Evolutionary conservation across 2,797 vertebrate genomes (phyloP).

Genomic region (Crocodylus rhombifer): DNA sequence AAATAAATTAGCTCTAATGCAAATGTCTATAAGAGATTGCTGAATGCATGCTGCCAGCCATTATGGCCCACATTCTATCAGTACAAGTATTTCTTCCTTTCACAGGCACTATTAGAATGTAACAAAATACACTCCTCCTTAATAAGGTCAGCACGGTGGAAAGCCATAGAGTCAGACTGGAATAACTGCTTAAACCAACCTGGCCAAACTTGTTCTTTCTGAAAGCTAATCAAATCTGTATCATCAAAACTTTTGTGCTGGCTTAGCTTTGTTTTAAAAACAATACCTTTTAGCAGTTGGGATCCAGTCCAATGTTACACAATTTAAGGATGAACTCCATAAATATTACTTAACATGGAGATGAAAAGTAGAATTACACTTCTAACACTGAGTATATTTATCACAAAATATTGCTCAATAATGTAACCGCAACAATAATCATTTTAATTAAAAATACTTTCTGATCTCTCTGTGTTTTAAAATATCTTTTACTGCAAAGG

Average conservation of each 20-base stretch:
- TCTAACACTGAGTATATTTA: constrained; percentile 75
- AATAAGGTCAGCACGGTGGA: constrained; percentile 44
- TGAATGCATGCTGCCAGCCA: neutral
- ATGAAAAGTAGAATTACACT: constrained; percentile 74
- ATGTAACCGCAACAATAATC: constrained; percentile 69
- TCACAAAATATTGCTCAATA: constrained; percentile 79
- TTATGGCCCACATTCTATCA: neutral
- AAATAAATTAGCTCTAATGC: constrained; percentile 33
- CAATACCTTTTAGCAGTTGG: constrained; percentile 79
- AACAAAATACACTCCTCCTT: constrained; percentile 55
- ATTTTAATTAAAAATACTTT: constrained; percentile 79
- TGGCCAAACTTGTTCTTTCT: constrained; percentile 81
- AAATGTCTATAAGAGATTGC: neutral
- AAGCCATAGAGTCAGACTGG: constrained; percentile 59
- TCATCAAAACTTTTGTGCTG: constrained; percentile 80
- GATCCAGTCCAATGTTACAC: constrained; percentile 75
- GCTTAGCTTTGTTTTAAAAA: constrained; percentile 81
- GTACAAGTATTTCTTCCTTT: constrained; percentile 48
- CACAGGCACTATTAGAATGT: constrained; percentile 1
- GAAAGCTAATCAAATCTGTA: constrained; percentile 77
- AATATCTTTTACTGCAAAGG: constrained; percentile 29
- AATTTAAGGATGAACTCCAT: constrained; percentile 67
- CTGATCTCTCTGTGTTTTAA: constrained; percentile 45
- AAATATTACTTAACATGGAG: constrained; percentile 76
- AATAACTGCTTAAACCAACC: constrained; percentile 58